Evolutionary conservation across 2,888 invertebrate species (phyloP), one percentile per base, ranked within the genome.

Genomic region (Sylvicola cinctus): DNA sequence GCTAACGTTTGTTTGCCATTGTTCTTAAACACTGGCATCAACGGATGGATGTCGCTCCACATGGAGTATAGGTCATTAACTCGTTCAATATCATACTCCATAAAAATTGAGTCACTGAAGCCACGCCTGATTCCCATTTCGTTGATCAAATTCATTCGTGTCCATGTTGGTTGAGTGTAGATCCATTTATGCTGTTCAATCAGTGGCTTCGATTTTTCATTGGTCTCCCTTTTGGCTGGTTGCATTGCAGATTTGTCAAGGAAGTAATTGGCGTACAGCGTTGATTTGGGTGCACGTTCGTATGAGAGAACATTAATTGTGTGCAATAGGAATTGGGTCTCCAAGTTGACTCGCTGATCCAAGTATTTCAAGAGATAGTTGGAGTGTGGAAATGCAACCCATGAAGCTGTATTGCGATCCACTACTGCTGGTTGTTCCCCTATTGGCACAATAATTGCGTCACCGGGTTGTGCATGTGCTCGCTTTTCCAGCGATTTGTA

Each of bases 71-170:
- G 51, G 39, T 72, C 73, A 2, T 69, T 66, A 3, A 67, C 63
- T 41, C 73, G 71, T 47, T 78, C 76, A 2, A 75, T 64, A 39
- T 74, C 68, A 65, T 68, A 79, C 34, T 70, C 61, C 44, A 70
- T 70, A 72, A 73, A 74, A 49, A 37, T 37, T n/a, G 51, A 46
- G 2, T 49, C 30, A 1, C 47, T 37, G 29, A 46, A 40, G 27
- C 49, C 49, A 26, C 56, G 51, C 31, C 28, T 4, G 4, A 20
- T 49, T 0, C 46, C 43, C 2, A 51, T 43, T 20, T 20, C 20
- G 34, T 57, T 54, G 7, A 46, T 42, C 3, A 47, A 42, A 38
- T 51, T 52, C 33, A 54, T 42, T 13, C 55, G 49, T 37, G 54
- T 55, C 57, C 57, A 58, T 3, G 50, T 50, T 14, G 49, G 49